Conservation (phyloP, 2,113 vertebrate species). For the Paradoxurus hermaphroditus region DNA sequence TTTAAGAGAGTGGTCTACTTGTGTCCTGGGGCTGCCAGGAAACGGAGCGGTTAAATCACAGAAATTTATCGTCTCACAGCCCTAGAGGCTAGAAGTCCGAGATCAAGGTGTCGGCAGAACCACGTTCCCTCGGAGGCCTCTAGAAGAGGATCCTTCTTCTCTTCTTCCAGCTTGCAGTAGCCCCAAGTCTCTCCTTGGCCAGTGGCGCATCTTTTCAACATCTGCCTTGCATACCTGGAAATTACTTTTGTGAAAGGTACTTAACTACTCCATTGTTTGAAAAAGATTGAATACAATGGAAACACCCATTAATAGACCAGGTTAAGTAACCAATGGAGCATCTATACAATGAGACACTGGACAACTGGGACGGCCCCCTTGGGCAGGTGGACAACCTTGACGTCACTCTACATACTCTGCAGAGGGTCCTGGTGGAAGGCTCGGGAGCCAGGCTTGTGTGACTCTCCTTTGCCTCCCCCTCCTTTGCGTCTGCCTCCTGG, state of each 20-base stretch:
- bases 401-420: not conserved
- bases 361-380: not conserved
- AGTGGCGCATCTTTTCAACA: not conserved
- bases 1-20: not conserved
- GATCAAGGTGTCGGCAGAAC: not conserved
- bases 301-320: not conserved
- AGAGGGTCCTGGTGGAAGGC: not conserved
- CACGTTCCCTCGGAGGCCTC: not conserved
- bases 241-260: not conserved
- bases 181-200: too few relatives aligned
- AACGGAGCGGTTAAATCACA: not conserved
- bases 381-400: not conserved
- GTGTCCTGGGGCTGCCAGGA: not conserved
- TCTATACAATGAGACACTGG: not conserved
- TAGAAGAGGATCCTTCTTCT: not conserved
- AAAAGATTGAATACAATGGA: not conserved
- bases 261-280: not conserved
- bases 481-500: not conserved
- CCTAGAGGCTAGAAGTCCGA: not conserved
- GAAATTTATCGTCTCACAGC: not conserved
- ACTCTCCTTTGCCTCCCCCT: not conserved
- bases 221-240: not conserved
- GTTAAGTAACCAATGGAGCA: not conserved
- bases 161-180: too few relatives aligned
- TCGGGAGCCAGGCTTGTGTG: rapidly evolving